Evolutionary conservation across 1,140 invertebrate genomes (phyloP), one percentile per base, ranked within the genome.

Genomic region (Anastrepha ludens): DNA sequence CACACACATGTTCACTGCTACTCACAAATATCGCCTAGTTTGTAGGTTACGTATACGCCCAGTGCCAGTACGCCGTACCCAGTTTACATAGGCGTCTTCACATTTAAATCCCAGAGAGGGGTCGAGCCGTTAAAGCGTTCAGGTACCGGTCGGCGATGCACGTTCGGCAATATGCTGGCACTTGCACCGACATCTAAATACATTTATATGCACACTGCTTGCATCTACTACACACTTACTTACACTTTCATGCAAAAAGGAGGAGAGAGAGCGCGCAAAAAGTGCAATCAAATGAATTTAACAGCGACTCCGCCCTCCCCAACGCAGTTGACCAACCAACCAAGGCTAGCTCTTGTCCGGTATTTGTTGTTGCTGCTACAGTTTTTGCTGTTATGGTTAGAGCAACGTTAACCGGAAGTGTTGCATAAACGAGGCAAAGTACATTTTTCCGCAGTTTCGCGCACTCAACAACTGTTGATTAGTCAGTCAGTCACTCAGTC

Each of bases 401-500:
- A 74, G 41, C 67, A 7, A 41, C 41, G 41, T 39, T 74, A 41
- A 74, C 67, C 67, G 67, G 67, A 74, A 74, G 39, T 74, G 67
- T 74, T 44, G 41, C 41, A 44, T 74, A 47, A 74, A 47, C 67
- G 67, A 41, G 67, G 67, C 41, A 74, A 74, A 74, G 67, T 74
- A 47, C 39, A 74, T 74, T 74, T n/a, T 74, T 17, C 41, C 67
- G 9, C 15, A 74, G 3, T 74, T 17, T 44, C 67, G 60, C 60
- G 60, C 60, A 62, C 60, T 62, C 60, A 62, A 17, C 60, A 62
- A 17, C 15, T 15, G 60, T n/a, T 6, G 60, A 17, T 13, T 62
- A n/a, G 9, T 62, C 60, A 62, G 60, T 62, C 60, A n/a, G 60
- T 13, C 60, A 62, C 4, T 62, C 60, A 62, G 17, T 62, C 15